Conservation (phyloP, 2,888 invertebrate species). For the Eledone cirrhosa region DNA sequence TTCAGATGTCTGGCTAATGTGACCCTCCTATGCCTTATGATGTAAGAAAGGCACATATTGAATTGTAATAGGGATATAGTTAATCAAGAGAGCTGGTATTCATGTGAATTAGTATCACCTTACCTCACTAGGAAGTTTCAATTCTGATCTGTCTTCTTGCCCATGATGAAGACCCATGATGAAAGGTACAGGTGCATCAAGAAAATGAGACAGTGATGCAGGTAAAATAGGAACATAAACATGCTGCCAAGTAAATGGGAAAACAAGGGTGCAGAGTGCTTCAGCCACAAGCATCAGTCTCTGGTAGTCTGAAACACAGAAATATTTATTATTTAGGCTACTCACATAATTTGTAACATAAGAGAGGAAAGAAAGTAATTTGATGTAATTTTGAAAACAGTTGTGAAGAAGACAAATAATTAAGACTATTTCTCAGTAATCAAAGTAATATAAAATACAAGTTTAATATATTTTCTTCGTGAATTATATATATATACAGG, state of each 20-base stretch:
- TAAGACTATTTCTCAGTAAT: too few relatives aligned
- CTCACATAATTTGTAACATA: background rate
- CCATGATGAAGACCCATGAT: constrained; percentile 86
- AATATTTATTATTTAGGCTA: background rate
- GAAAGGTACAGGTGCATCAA: constrained; percentile 99
- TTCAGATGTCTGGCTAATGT: too few relatives aligned
- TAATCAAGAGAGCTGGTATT: too few relatives aligned
- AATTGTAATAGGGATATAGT: too few relatives aligned
- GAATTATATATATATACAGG: too few relatives aligned
- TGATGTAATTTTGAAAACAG: background rate
- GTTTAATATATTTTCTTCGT: too few relatives aligned
- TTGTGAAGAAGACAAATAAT: background rate
- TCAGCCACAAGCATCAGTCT: constrained; percentile 96
- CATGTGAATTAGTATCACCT: background rate
- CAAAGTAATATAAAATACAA: too few relatives aligned
- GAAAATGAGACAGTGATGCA: constrained; percentile 80
- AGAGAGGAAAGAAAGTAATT: background rate
- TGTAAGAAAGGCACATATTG: too few relatives aligned
- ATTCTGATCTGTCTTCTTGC: constrained; percentile 49
- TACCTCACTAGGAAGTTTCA: constrained; percentile 60
- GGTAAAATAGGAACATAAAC: constrained; percentile 99
- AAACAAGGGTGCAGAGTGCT: constrained; percentile 85
- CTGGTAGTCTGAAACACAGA: constrained; percentile 80
- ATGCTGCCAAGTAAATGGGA: constrained; percentile 98
- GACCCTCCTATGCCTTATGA: too few relatives aligned